These are phyloP conservation scores for Heliconius ismenius DNA, from an alignment of 2,888 invertebrate species.

Conservation along the genomic window DNA sequence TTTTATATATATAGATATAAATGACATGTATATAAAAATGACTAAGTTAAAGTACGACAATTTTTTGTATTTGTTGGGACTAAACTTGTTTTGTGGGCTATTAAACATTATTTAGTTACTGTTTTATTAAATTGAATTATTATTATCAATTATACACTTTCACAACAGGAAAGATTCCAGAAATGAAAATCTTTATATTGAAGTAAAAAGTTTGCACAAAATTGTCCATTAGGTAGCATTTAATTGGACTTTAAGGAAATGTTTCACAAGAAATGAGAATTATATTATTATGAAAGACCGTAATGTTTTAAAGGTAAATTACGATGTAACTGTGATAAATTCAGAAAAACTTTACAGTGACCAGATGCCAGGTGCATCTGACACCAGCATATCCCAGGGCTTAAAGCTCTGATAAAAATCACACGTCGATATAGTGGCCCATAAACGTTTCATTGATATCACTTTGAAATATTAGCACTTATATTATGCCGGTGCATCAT, in stretches of 20 bases:
- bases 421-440: conserved; percentile 24
- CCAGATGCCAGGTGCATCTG: conserved; percentile 11
- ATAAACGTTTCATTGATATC: conserved; percentile 21
- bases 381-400: conserved; percentile 19
- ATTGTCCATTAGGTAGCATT: neutral
- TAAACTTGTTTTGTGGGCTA: neutral
- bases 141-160: neutral
- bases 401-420: conserved; percentile 32
- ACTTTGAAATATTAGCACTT: conserved; percentile 10
- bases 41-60: too few species aligned
- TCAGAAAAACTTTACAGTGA: neutral
- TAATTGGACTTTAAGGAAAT: conserved; percentile 8
- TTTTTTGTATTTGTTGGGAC: neutral
- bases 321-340: neutral
- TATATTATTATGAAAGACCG: neutral
- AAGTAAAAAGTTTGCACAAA: conserved; percentile 8
- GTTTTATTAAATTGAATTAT: neutral
- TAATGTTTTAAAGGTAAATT: neutral
- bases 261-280: neutral
- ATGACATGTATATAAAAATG: too few species aligned
- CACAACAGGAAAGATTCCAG: neutral
- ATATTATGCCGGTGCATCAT: conserved; percentile 16
- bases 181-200: neutral
- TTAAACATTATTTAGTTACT: too few species aligned
- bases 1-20: too few species aligned